Evolutionary conservation across 1,140 invertebrate species (phyloP), one percentile per base, ranked within the genome.

Genomic region (Bactericera cockerelli): DNA sequence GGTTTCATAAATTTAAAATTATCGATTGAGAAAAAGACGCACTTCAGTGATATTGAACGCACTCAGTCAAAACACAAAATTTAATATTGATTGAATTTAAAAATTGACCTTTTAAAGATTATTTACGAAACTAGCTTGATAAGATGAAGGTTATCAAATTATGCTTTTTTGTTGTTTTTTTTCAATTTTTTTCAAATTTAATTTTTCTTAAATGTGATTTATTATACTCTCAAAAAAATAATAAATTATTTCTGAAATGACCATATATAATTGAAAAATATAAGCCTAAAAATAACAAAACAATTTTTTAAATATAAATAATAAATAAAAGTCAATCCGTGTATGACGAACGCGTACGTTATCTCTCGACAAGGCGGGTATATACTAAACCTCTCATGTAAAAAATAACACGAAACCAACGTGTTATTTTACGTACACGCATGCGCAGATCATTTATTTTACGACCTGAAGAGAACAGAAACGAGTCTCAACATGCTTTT

Each of bases 401-500:
- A 49, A 49, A 16, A 19, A 49, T 19, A 49, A 31, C 19, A 26
- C 57, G 59, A 58, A n/a, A 31, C n/a, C 24, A 38, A 33, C 57
- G 24, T 24, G 24, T 22, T 24, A 19, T 58, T 1, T 19, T 36
- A 33, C 36, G 24, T 16, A 36, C 13, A 57, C 4, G 59, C 62
- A 49, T 42, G 26, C 55, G 61, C 55, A 26, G 36, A 16, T 42
- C 54, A 33, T 56, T 16, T 28, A 59, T 59, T 38, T 49, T 49
- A 19, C 19, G 42, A 49, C 22, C 8, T 49, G 33, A 36, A 36
- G 10, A 36, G 16, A 16, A 36, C 16, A n/a, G n/a, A 31, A 4
- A 31, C 28, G 28, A 31, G 28, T 31, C 28, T 31, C 28, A 31
- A 13, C 28, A 6, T 31, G 28, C 28, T 33, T 36, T 59, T 62